A percentile compares a stretch with the other conserved stretches of the same genome.
phyloP scores from a whole-genome alignment of 2,113 vertebrate genomes.

The Trochalopteron elliotii region DNA sequence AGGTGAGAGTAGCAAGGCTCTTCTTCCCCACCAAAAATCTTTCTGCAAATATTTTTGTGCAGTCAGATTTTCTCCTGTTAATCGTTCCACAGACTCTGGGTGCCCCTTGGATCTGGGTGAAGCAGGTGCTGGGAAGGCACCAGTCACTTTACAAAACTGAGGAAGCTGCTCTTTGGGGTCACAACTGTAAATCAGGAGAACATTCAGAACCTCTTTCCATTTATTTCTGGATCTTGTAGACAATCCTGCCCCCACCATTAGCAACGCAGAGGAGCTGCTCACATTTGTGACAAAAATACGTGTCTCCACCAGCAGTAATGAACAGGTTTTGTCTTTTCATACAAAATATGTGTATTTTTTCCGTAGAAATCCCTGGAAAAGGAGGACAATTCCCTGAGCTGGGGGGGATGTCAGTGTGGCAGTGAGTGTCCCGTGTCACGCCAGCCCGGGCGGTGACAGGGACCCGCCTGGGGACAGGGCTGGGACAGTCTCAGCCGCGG shows the following conservation, averaged over 20 bases:
- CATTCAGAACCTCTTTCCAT: neutral
- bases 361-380: neutral
- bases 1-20: neutral
- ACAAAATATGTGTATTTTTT: neutral
- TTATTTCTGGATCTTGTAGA: neutral
- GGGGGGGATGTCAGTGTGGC: neutral
- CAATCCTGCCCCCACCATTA: neutral
- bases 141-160: neutral
- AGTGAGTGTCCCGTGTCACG: neutral
- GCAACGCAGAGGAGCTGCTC: neutral
- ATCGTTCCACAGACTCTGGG: neutral
- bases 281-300: neutral
- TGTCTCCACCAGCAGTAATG: neutral
- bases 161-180: neutral
- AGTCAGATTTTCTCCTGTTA: neutral
- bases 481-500: neutral
- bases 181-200: neutral
- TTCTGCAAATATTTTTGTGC: neutral
- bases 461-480: neutral
- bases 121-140: fast-evolving
- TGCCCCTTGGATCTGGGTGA: neutral
- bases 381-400: neutral
- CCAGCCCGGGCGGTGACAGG: neutral
- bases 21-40: neutral
- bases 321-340: neutral